phyloP scores from a whole-genome alignment of 1,140 invertebrate genomes.

The Cephus cinctus region DNA sequence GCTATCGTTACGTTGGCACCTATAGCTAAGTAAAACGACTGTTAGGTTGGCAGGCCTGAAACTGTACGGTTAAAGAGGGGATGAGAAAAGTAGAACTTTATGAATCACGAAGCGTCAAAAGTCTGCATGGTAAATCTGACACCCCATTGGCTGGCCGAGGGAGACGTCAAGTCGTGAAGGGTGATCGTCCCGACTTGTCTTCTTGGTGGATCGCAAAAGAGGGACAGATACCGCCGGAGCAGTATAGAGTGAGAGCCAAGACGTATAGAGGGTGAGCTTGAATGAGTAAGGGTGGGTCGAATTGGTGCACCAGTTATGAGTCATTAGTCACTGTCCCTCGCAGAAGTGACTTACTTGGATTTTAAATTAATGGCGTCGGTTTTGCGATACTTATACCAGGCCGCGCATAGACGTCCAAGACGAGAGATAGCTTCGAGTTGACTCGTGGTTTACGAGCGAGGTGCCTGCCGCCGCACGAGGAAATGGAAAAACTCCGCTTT shows the following conservation, averaged over 20 bases:
- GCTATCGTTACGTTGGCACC: too few relatives aligned
- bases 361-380: conserved; percentile 35
- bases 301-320: conserved; percentile 21
- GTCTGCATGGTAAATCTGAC: too few relatives aligned
- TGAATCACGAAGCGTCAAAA: too few relatives aligned
- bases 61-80: too few relatives aligned
- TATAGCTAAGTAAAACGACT: too few relatives aligned
- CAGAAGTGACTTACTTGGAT: conserved; percentile 36
- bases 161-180: conserved; percentile 24
- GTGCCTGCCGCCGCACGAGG: background rate
- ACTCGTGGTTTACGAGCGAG: background rate
- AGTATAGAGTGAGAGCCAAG: conserved; percentile 29
- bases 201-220: conserved; percentile 25
- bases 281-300: background rate
- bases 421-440: background rate
- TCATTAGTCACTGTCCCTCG: conserved; percentile 35
- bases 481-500: background rate
- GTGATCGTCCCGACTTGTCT: conserved; percentile 23
- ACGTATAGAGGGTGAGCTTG: conserved; percentile 14
- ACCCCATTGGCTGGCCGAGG: too few relatives aligned
- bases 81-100: too few relatives aligned
- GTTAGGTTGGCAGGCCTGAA: too few relatives aligned
- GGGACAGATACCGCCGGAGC: too few relatives aligned
- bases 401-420: background rate
- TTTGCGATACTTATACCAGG: conserved; percentile 25